A percentile compares a stretch with the other conserved stretches of the same genome.
These are phyloP conservation scores for Tupaia chinensis DNA, from an alignment of 2,113 vertebrate species.

Conservation along the genomic window DNA sequence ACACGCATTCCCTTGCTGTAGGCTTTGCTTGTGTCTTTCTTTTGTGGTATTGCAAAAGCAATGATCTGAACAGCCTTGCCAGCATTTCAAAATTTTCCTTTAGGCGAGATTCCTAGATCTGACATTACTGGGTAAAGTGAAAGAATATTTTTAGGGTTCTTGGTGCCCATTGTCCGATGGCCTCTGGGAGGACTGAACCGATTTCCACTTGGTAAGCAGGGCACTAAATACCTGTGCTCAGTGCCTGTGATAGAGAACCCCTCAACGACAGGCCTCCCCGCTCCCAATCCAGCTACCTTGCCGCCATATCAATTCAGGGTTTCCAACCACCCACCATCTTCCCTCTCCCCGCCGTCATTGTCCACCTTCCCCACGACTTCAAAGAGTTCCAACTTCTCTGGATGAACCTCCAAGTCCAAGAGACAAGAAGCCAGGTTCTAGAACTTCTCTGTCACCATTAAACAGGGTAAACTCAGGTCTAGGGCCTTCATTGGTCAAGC, in stretches of 20 bases:
- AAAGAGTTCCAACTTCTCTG: background rate
- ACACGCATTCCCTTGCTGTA: too few relatives aligned
- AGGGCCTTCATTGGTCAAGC: background rate
- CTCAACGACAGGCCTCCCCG: background rate
- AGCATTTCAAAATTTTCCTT: constrained; percentile 33
- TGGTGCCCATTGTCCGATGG: background rate
- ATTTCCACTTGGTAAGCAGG: background rate
- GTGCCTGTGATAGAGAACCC: background rate
- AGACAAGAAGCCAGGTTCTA: background rate
- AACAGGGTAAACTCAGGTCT: background rate
- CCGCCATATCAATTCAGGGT: background rate
- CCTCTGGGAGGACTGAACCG: background rate
- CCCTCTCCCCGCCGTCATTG: background rate
- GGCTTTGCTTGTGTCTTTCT: background rate
- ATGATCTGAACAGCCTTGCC: background rate
- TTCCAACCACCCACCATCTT: background rate
- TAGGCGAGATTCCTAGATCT: background rate
- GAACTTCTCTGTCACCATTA: background rate
- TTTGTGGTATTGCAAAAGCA: constrained; percentile 6
- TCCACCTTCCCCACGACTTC: background rate
- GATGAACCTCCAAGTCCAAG: background rate
- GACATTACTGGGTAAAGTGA: background rate
- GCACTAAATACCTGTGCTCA: background rate
- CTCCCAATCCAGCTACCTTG: background rate
- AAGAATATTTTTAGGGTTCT: background rate